Percentiles rank a stretch among this genome's conserved stretches.
Conservation (phyloP, 2,888 invertebrate genomes). For the Oegoconia quadripuncta region DNA sequence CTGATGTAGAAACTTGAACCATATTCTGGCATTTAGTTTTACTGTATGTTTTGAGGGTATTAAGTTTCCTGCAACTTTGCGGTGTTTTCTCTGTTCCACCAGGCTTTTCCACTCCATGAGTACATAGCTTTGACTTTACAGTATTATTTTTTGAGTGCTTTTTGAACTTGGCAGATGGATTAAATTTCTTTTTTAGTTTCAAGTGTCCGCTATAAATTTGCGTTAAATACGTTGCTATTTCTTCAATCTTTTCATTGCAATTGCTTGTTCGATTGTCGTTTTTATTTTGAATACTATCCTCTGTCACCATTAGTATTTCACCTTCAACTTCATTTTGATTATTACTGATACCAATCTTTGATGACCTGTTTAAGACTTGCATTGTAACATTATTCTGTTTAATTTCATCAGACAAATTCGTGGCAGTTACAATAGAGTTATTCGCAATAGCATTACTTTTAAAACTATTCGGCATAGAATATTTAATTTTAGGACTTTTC, state of each 20-base stretch:
- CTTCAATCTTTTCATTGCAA: constrained; percentile 25
- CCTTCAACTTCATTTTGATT: too few species aligned
- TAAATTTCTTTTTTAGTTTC: too few species aligned
- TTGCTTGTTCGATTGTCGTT: background rate
- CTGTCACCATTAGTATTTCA: constrained; percentile 18
- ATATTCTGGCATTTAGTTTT: constrained; percentile 23
- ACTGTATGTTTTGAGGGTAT: constrained; percentile 41
- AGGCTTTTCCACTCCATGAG: constrained; percentile 62
- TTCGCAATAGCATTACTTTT: too few species aligned
- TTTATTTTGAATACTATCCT: constrained; percentile 16
- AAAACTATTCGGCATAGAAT: too few species aligned
- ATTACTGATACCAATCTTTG: too few species aligned
- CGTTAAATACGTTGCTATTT: constrained; percentile 35
- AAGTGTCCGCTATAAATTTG: constrained; percentile 21
- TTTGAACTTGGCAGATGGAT: too few species aligned
- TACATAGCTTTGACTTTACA: constrained; percentile 43
- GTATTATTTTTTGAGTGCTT: constrained; percentile 17
- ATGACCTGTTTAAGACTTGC: too few species aligned
- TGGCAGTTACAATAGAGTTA: too few species aligned
- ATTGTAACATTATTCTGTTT: too few species aligned
- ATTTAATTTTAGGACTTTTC: too few species aligned
- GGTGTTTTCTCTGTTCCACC: constrained; percentile 36
- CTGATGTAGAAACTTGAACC: background rate
- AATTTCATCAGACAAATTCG: too few species aligned
- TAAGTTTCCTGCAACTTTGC: constrained; percentile 6